Conservation (phyloP, 2,888 invertebrate genomes). For the Melangyna quadrimaculata region DNA sequence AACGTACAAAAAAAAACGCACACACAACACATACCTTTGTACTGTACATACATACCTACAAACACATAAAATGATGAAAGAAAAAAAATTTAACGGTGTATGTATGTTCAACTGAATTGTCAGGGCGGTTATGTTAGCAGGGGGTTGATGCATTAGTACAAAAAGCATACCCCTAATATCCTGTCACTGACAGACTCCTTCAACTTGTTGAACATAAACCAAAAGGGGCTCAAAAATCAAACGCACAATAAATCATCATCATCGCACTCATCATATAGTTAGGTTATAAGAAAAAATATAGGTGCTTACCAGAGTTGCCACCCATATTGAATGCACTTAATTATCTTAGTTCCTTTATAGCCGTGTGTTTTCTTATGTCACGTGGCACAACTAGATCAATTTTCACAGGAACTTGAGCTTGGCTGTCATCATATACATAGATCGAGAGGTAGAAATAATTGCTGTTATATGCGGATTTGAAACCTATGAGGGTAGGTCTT, state of each 20-base stretch:
- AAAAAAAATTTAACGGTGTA: not conserved
- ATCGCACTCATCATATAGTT: constrained; percentile 26
- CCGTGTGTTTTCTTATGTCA: too few species aligned
- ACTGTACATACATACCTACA: not conserved
- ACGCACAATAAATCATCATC: constrained; percentile 52
- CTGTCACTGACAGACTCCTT: constrained; percentile 63
- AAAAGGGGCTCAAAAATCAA: constrained; percentile 67
- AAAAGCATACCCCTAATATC: constrained; percentile 62
- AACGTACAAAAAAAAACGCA: constrained; percentile 18
- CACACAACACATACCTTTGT: too few species aligned
- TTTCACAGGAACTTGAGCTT: too few species aligned
- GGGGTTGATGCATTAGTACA: constrained; percentile 25
- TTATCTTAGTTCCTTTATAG: too few species aligned
- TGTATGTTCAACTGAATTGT: constrained; percentile 25
- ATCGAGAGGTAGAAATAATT: too few species aligned
- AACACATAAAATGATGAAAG: not conserved
- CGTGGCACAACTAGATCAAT: too few species aligned
- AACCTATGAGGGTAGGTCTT: too few species aligned
- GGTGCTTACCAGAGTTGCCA: not conserved
- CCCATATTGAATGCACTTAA: not conserved
- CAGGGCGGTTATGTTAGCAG: not conserved
- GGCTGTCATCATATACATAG: too few species aligned
- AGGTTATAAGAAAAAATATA: not conserved
- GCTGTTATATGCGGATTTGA: too few species aligned
- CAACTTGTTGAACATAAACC: constrained; percentile 69